phyloP scores from a whole-genome alignment of 2,113 vertebrate genomes.

The Benitochromis conjunctus region DNA sequence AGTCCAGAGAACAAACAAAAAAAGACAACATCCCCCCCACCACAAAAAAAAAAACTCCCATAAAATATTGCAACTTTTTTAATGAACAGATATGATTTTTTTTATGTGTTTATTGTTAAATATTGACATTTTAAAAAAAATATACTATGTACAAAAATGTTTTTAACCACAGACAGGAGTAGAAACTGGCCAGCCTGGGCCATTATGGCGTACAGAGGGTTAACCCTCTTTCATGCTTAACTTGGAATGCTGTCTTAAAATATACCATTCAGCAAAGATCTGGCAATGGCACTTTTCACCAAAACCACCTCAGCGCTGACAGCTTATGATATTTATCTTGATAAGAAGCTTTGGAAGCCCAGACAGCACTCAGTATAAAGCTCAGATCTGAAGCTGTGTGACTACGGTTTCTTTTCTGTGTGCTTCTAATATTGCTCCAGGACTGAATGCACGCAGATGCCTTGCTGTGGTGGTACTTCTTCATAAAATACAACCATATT shows the following conservation, averaged over 20 bases:
- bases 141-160: rapidly evolving
- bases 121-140: not conserved
- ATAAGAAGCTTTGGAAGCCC: not conserved
- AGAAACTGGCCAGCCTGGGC: not conserved
- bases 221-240: not conserved
- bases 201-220: not conserved
- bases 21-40: rapidly evolving
- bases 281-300: not conserved
- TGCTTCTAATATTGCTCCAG: not conserved
- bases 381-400: not conserved
- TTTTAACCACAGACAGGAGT: not conserved
- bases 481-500: constrained; percentile 6
- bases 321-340: constrained; percentile 20
- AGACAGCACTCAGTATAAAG: not conserved
- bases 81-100: not conserved
- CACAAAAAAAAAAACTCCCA: rapidly evolving
- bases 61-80: not conserved
- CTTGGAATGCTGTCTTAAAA: not conserved
- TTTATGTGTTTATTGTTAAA: not conserved
- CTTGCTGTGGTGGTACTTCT: not conserved
- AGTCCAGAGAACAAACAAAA: not conserved
- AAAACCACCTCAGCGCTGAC: not conserved
- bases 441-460: not conserved
- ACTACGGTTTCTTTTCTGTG: not conserved
- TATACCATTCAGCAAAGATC: not conserved